Evolutionary conservation across 2,797 vertebrate species (phyloP), one percentile per base, ranked within the genome.

Genomic region (Aselliscus stoliczkanus): DNA sequence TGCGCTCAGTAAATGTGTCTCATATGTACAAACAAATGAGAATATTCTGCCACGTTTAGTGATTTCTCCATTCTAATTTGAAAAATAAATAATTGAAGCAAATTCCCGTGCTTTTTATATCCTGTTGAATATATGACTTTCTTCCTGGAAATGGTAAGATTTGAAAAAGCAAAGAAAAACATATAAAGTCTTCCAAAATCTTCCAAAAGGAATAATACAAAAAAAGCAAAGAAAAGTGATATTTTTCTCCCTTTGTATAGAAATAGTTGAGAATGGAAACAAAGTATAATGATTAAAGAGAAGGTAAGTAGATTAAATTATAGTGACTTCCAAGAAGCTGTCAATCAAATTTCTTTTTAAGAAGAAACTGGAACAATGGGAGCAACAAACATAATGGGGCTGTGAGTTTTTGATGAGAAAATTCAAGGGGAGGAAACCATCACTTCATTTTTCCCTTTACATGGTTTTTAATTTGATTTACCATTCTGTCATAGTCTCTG

Each of bases 261-360:
- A 77, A 82, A 95, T 23, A 58, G 25, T 65, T 83, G 52, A 73
- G 18, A 81, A 29, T 87, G 31, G 56, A 94, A 90, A 80, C 62
- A 80, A 93, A 90, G 72, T 58, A 50, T 92, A 67, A 62, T 52
- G 47, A 79, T 73, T 79, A 87, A 64, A 84, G 52, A 81, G 75
- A 91, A 86, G n/a, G 44, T 70, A 83, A 94, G 37, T 31, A 65
- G 37, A 72, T 92, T 69, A 62, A 95, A 91, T 90, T 83, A 93
- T 20, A 84, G 77, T 64, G 77, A 52, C 80, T 92, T 92, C 85
- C 29, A 88, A 88, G 64, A 95, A 83, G 11, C 18, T 80, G 12
- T 83, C 73, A 54, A n/a, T 97, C 90, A 90, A 88, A 39, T 2
- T 42, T 82, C 56, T 88, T 44, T 90, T 64, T 18, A 52, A 90